Percentiles rank a stretch among this genome's conserved stretches.
Conservation (phyloP, 2,113 vertebrate species). For the Oplegnathus fasciatus region DNA sequence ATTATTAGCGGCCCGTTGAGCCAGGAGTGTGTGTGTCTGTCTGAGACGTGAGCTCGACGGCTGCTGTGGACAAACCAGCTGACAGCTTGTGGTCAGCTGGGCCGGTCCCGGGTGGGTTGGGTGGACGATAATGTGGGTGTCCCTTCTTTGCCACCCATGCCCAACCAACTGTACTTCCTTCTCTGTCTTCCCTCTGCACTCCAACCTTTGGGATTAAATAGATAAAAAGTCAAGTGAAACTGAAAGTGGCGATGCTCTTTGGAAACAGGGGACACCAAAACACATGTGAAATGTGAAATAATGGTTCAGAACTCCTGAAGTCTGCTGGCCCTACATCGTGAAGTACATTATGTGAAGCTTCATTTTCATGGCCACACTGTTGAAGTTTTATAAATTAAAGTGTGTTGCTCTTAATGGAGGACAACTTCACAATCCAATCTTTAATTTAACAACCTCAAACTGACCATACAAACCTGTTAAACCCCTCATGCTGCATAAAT, state of each 20-base stretch:
- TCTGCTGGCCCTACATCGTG: too few species aligned
- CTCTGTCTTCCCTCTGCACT: background rate
- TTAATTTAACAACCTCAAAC: too few species aligned
- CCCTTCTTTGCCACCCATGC: background rate
- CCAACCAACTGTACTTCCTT: background rate
- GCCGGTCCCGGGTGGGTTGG: background rate
- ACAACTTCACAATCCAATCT: too few species aligned
- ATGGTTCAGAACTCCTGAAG: too few species aligned
- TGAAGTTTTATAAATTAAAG: too few species aligned
- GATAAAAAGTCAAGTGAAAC: background rate
- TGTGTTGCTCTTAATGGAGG: too few species aligned
- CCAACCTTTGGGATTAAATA: background rate
- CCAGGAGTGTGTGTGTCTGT: slow-evolving; percentile 47
- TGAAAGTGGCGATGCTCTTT: background rate
- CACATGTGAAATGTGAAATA: too few species aligned
- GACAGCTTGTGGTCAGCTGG: slow-evolving; percentile 66
- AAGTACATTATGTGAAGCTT: too few species aligned
- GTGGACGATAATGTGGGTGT: too few species aligned
- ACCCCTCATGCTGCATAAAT: too few species aligned
- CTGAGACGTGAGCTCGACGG: slow-evolving; percentile 51
- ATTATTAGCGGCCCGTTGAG: slow-evolving; percentile 63
- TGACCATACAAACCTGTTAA: too few species aligned
- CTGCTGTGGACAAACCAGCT: slow-evolving; percentile 66
- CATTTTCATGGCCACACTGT: too few species aligned
- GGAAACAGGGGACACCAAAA: background rate